Evolutionary conservation across 2,888 invertebrate species (phyloP), one percentile per base, ranked within the genome.

Genomic region (Liodrosophila aerea): DNA sequence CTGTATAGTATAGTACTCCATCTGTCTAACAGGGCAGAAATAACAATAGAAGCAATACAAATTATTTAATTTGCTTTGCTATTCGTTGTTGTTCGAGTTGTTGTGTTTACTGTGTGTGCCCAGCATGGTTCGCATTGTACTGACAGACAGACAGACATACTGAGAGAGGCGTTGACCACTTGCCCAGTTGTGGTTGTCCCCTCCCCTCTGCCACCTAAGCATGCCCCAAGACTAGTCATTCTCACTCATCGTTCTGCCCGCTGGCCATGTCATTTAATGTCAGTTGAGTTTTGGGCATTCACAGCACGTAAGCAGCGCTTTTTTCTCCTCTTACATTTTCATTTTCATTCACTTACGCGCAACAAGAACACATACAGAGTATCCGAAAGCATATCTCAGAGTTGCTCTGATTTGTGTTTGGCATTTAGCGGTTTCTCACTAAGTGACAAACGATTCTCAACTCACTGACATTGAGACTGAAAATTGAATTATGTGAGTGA

Each of bases 311-410:
- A 69, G 66, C 76, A 77, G 76, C 74, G 71, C 70, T 83, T 85
- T 80, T 22, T 22, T 5, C 5, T 22, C 22, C 5, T 5, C 2
- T 22, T 22, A 4, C 22, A 22, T 22, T 22, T 83, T 73, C 84
- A 83, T 76, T 85, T 85, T 85, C 81, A 83, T 85, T 80, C 85
- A 80, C 76, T 85, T 80, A 80, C 60, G 72, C 69, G 43, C 8
- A 15, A 22, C 22, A 36, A 31, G 34, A 18, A 45, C 3, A 22
- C 22, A 22, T 33, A 11, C 18, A 37, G 43, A 27, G 11, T 9
- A 37, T 34, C 34, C 34, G 41, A 18, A n/a, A 22, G 22, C 2
- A 22, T 22, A 22, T 22, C 22, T 22, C 22, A 22, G 5, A 9
- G 12, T 44, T 45, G 7, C 37, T 39, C 45, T 64, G 64, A 64